Evolutionary conservation across 2,113 vertebrate genomes (phyloP).

Genomic region (Larimichthys crocea): DNA sequence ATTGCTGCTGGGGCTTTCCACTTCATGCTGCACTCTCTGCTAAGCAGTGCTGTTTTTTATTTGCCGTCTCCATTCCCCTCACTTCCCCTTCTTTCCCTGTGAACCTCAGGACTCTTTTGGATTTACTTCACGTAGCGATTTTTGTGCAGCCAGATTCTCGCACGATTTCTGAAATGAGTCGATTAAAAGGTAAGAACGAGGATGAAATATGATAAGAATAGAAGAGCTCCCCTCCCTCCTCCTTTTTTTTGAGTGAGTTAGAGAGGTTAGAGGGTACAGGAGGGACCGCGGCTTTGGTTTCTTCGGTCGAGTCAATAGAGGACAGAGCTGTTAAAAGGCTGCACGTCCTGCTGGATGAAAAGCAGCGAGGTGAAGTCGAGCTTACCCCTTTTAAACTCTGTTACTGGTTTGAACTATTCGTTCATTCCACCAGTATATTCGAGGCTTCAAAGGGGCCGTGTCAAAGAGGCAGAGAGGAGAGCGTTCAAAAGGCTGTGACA

Average conservation of each 20-base stretch:
- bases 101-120: conserved; percentile 19
- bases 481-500: conserved; percentile 74
- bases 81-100: conserved; percentile 13
- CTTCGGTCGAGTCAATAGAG: conserved; percentile 46
- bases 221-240: neutral
- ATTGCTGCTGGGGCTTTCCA: conserved; percentile 66
- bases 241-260: neutral
- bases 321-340: conserved; percentile 62
- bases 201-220: neutral
- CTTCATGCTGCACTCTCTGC: conserved; percentile 36
- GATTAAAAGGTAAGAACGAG: conserved; percentile 2
- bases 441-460: conserved; percentile 70
- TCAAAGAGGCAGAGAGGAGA: conserved; percentile 68
- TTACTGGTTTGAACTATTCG: conserved; percentile 77
- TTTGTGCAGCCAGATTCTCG: neutral
- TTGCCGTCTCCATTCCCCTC: conserved; percentile 42
- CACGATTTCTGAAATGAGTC: conserved; percentile 5
- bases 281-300: conserved; percentile 27
- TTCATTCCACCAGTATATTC: conserved; percentile 61
- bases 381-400: conserved; percentile 70
- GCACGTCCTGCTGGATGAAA: conserved; percentile 60
- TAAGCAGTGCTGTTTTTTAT: conserved; percentile 57
- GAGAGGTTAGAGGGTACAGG: conserved; percentile 14
- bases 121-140: conserved; percentile 17
- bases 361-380: conserved; percentile 65